Conservation (phyloP, 2,113 vertebrate genomes). For the Myodes glareolus region DNA sequence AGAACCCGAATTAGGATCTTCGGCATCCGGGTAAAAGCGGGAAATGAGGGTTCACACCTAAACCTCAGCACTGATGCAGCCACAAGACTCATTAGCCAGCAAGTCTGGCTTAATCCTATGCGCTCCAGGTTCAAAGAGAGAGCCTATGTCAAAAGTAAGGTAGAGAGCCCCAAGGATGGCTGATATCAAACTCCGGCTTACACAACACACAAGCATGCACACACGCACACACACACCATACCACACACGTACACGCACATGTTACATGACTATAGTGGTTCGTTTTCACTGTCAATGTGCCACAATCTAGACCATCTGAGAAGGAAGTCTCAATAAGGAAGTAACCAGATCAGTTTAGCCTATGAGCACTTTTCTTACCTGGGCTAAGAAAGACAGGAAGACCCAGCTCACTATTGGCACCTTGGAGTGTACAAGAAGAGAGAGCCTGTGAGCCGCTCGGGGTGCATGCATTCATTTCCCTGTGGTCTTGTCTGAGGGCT, state of each 20-base stretch:
- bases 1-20: no score
- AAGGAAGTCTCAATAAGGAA: background rate
- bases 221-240: background rate
- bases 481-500: background rate
- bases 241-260: background rate
- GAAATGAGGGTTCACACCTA: background rate
- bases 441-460: no score
- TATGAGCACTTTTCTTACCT: background rate
- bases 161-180: background rate
- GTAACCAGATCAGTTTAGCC: background rate
- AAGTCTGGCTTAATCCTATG: background rate
- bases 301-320: background rate
- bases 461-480: no score
- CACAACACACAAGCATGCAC: background rate
- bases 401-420: background rate
- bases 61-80: background rate
- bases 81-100: background rate
- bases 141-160: background rate
- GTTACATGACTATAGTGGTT: background rate
- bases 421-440: no score
- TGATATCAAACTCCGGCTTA: background rate
- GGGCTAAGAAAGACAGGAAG: background rate
- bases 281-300: background rate
- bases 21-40: background rate
- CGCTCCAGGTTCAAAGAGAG: background rate